Evolutionary conservation across 1,140 invertebrate species (phyloP).

Genomic region (Pomacea maculata): DNA sequence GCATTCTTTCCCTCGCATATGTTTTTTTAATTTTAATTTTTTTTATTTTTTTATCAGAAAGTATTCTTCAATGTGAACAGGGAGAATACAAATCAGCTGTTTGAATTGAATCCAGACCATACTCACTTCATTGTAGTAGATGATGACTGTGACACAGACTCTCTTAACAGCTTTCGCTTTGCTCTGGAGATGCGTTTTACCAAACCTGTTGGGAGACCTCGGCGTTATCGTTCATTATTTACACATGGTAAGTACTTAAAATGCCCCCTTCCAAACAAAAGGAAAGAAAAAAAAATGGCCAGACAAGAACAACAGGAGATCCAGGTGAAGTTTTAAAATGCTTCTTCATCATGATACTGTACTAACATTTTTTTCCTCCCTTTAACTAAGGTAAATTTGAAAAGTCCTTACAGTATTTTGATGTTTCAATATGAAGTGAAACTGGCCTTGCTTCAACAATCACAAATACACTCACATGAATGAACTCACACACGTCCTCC

Average conservation of each 20-base stretch:
- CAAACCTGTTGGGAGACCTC: constrained; percentile 34
- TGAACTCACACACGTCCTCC: no score
- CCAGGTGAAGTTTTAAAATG: no score
- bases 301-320: no score
- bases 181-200: constrained; percentile 32
- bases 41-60: no score
- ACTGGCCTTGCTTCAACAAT: no score
- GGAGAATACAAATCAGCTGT: constrained; percentile 36
- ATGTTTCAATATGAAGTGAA: no score
- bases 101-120: constrained; percentile 60
- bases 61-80: constrained; percentile 21
- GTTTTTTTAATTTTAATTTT: no score
- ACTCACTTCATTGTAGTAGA: constrained; percentile 59
- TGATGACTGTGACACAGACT: constrained; percentile 30
- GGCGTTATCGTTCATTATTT: constrained; percentile 20
- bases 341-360: not conserved
- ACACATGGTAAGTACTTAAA: not conserved
- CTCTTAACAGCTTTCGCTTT: constrained; percentile 26
- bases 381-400: no score
- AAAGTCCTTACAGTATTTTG: no score
- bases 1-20: no score
- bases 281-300: not conserved
- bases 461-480: no score
- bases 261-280: not conserved
- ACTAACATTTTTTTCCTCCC: not conserved